A percentile compares a stretch with the other conserved stretches of the same genome.
Conservation (phyloP, 2,113 vertebrate genomes). For the Pituophis catenifer region DNA sequence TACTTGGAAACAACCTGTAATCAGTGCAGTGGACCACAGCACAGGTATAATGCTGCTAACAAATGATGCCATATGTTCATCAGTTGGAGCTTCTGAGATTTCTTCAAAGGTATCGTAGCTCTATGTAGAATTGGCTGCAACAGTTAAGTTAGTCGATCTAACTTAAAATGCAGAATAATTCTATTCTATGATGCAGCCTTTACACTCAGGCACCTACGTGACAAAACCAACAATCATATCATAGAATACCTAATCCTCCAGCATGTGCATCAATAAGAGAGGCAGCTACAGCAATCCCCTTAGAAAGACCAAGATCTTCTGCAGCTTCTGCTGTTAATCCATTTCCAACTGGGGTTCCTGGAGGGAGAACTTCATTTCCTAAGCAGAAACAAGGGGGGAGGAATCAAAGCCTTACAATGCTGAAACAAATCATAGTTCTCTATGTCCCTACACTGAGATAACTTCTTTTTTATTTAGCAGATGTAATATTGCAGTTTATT, state of each 20-base stretch:
- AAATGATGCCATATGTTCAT: background rate
- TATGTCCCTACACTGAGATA: background rate
- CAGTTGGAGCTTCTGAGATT: background rate
- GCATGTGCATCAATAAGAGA: slow-evolving; percentile 97
- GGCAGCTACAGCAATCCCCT: slow-evolving; percentile 83
- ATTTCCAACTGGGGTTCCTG: slow-evolving; percentile 80
- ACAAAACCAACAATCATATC: background rate
- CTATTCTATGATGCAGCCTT: background rate
- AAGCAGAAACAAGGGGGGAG: slow-evolving; percentile 56
- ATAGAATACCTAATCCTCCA: slow-evolving; percentile 86
- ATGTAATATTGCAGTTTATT: slow-evolving; percentile 23
- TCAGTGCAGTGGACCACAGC: background rate
- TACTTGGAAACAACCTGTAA: background rate
- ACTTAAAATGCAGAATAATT: background rate
- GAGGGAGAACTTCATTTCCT: slow-evolving; percentile 83
- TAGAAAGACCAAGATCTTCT: slow-evolving; percentile 77
- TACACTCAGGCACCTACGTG: background rate
- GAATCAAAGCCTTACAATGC: slow-evolving; percentile 63
- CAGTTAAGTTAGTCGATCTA: background rate
- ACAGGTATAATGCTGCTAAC: background rate
- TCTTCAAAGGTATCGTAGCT: background rate
- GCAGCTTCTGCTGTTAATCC: slow-evolving; percentile 84
- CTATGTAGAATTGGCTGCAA: background rate
- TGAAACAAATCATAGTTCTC: slow-evolving; percentile 30
- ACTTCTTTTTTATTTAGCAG: slow-evolving; percentile 28